These are phyloP conservation scores for Schizopygopsis pylzovi DNA, from an alignment of 2,797 vertebrate species.

Conservation along the genomic window DNA sequence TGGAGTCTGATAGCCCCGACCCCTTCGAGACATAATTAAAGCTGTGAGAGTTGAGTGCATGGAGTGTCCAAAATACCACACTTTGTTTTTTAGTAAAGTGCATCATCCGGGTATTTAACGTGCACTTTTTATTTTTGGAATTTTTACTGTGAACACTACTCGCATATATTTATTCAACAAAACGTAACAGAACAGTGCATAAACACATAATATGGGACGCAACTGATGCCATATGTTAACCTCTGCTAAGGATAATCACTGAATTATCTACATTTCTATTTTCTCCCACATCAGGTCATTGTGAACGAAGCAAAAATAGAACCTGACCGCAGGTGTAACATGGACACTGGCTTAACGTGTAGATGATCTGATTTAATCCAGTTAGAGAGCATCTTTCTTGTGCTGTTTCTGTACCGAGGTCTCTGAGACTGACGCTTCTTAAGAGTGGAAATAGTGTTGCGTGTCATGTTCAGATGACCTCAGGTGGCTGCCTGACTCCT, in stretches of 20 bases:
- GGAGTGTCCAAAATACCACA: not conserved
- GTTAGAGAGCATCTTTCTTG: constrained; percentile 5
- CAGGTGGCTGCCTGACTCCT: not conserved
- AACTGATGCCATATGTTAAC: not conserved
- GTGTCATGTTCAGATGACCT: constrained; percentile 3
- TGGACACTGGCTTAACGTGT: constrained; percentile 48
- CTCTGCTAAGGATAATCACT: not conserved
- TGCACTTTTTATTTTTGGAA: not conserved
- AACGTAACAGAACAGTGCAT: not conserved
- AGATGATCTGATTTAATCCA: constrained; percentile 48
- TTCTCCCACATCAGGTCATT: not conserved
- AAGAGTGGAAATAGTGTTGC: not conserved
- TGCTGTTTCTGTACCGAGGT: constrained; percentile 1
- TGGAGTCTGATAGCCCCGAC: not conserved
- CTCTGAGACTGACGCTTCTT: not conserved
- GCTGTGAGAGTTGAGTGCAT: not conserved
- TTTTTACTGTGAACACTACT: too few relatives aligned
- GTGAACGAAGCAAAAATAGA: constrained; percentile 5
- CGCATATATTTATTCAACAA: not conserved
- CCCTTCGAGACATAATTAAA: not conserved
- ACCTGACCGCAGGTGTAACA: constrained; percentile 4
- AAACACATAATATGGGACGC: not conserved
- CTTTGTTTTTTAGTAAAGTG: not conserved
- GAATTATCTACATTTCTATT: not conserved
- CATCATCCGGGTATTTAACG: not conserved